Conservation (phyloP, 2,113 vertebrate genomes). For the Thunnus maccoyii region DNA sequence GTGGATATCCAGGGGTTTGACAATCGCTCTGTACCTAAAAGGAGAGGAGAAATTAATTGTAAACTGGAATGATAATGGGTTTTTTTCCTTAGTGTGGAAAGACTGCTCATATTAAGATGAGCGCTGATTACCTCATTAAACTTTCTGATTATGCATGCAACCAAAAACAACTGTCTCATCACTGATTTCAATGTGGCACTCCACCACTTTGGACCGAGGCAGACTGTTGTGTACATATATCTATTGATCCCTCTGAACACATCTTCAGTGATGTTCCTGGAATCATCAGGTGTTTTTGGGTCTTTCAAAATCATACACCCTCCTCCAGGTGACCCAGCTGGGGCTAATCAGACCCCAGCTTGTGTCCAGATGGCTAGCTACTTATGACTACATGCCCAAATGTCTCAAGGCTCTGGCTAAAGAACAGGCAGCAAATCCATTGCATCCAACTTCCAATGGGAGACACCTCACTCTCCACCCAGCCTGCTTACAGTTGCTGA, state of each 20-base stretch:
- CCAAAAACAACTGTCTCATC: not conserved
- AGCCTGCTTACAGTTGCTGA: conserved; percentile 15
- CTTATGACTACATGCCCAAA: not conserved
- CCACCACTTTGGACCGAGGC: not conserved
- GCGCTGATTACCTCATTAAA: not conserved
- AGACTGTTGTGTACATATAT: not conserved
- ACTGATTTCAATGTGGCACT: not conserved
- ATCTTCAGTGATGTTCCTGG: too few species aligned
- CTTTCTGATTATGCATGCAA: too few species aligned
- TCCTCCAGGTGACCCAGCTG: too few species aligned
- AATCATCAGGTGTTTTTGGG: too few species aligned
- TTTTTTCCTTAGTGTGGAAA: not conserved
- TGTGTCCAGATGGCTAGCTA: too few species aligned
- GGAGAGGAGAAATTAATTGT: not conserved
- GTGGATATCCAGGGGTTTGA: conserved; percentile 93
- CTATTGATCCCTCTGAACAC: too few species aligned
- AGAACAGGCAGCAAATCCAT: not conserved
- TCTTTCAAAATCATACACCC: too few species aligned
- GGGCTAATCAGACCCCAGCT: too few species aligned
- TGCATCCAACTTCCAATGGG: conserved; percentile 1
- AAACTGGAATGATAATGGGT: too few species aligned
- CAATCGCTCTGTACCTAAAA: conserved; percentile 94
- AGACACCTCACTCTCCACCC: not conserved
- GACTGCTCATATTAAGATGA: not conserved
- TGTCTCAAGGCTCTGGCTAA: not conserved